phyloP scores from a whole-genome alignment of 2,113 vertebrate genomes.

The Morone chrysops region DNA sequence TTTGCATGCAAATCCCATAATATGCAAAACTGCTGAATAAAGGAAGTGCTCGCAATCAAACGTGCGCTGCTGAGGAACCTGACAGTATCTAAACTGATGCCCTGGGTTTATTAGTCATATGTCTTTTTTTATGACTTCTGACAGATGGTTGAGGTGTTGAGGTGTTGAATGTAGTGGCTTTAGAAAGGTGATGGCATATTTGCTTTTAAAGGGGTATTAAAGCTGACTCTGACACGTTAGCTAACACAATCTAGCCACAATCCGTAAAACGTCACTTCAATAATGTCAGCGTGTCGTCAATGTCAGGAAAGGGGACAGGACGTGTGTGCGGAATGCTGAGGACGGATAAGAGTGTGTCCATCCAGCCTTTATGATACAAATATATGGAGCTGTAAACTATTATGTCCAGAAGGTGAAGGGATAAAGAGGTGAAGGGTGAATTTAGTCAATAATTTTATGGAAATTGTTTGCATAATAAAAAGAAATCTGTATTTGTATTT shows the following conservation, averaged over 20 bases:
- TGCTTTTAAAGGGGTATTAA: neutral
- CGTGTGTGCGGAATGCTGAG: neutral
- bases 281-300: conserved; percentile 7
- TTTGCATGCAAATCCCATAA: conserved; percentile 67
- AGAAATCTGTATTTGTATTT: neutral
- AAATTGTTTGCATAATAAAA: neutral
- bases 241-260: conserved; percentile 26
- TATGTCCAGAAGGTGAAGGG: neutral
- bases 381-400: neutral
- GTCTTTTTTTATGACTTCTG: conserved; percentile 45
- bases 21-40: conserved; percentile 61
- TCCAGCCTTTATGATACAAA: neutral
- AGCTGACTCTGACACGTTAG: conserved; percentile 17
- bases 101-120: conserved; percentile 21
- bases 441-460: no score
- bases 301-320: neutral
- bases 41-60: conserved; percentile 58
- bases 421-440: no score
- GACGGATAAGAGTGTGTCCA: neutral
- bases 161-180: conserved; percentile 11
- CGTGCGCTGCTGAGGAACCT: conserved; percentile 18
- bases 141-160: conserved; percentile 38
- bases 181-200: conserved; percentile 24
- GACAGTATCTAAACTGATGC: conserved; percentile 44
- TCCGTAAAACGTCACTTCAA: neutral